These are phyloP conservation scores for Aplysina aerophoba DNA, from an alignment of 37 sponge, comb jelly and placozoan genomes.

Conservation along the genomic window DNA sequence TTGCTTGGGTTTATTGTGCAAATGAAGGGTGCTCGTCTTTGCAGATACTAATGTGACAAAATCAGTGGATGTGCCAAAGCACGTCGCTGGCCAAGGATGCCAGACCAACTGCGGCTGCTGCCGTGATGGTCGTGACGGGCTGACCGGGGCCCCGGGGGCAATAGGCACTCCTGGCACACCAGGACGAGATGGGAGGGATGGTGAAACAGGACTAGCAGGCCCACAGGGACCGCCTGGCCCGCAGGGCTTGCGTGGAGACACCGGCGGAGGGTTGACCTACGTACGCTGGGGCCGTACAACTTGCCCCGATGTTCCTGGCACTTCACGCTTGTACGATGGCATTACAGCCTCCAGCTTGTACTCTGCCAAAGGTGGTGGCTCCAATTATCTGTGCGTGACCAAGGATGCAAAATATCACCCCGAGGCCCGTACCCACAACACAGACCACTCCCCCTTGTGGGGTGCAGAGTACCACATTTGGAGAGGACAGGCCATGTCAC, in stretches of 20 bases:
- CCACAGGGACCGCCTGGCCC: conserved; percentile 10
- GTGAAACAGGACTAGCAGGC: not conserved
- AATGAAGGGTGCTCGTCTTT: too few relatives aligned
- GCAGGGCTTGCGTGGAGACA: too few relatives aligned
- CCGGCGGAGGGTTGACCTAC: not conserved
- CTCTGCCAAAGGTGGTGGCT: conserved; percentile 45
- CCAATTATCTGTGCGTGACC: conserved; percentile 56
- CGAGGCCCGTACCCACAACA: not conserved
- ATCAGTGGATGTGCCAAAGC: too few relatives aligned
- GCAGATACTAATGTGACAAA: too few relatives aligned
- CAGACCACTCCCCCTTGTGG: not conserved
- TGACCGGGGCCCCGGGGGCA: too few relatives aligned
- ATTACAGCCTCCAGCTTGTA: not conserved
- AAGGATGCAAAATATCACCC: conserved; percentile 21
- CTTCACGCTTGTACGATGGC: conserved; percentile 35
- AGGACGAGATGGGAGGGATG: not conserved
- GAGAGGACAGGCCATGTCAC: not conserved
- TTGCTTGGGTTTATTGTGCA: too few relatives aligned
- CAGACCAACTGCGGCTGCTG: too few relatives aligned
- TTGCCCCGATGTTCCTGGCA: conserved; percentile 39
- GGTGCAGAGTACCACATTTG: conserved; percentile 43
- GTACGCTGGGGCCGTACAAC: conserved; percentile 33
- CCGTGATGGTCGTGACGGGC: too few relatives aligned
- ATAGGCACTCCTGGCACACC: conserved; percentile 19
- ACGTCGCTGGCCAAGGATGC: too few relatives aligned